phyloP scores from a whole-genome alignment of 2,888 invertebrate genomes.

The Rhingia rostrata region DNA sequence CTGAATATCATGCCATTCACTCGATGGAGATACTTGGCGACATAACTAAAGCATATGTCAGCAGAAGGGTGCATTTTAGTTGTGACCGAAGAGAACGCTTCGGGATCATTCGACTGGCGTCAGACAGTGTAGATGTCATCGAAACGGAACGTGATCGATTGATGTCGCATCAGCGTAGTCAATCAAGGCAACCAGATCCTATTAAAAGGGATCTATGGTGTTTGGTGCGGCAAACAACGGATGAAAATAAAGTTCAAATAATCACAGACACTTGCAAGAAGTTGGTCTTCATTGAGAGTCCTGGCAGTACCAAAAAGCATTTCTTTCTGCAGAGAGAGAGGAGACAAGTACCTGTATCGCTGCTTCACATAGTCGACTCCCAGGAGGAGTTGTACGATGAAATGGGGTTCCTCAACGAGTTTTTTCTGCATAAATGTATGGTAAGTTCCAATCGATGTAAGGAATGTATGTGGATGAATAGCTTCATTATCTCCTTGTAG shows the following conservation, averaged over 20 bases:
- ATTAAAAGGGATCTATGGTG: constrained; percentile 26
- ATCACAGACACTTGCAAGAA: constrained; percentile 15
- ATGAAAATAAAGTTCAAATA: constrained; percentile 4
- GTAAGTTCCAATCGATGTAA: constrained; percentile 3
- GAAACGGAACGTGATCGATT: constrained; percentile 13
- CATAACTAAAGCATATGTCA: constrained; percentile 76
- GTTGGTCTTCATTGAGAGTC: constrained; percentile 9
- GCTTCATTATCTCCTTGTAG: neutral
- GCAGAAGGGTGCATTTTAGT: constrained; percentile 76
- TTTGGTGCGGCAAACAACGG: constrained; percentile 22
- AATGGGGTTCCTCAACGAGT: constrained; percentile 10
- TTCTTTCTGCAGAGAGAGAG: constrained; percentile 25
- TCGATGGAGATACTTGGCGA: constrained; percentile 78
- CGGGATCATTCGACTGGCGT: constrained; percentile 77
- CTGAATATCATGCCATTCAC: constrained; percentile 76
- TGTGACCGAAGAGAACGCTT: constrained; percentile 74
- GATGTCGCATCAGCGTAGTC: neutral
- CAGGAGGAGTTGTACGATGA: constrained; percentile 21
- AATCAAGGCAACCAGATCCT: neutral
- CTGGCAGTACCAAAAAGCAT: constrained; percentile 21
- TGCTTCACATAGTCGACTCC: constrained; percentile 16
- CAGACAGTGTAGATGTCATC: constrained; percentile 75
- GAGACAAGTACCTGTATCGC: constrained; percentile 2
- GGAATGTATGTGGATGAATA: neutral
- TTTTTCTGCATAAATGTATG: neutral